Base-by-base conservation (phyloP, 2,113 vertebrate genomes). In the Stegastes partitus region DNA sequence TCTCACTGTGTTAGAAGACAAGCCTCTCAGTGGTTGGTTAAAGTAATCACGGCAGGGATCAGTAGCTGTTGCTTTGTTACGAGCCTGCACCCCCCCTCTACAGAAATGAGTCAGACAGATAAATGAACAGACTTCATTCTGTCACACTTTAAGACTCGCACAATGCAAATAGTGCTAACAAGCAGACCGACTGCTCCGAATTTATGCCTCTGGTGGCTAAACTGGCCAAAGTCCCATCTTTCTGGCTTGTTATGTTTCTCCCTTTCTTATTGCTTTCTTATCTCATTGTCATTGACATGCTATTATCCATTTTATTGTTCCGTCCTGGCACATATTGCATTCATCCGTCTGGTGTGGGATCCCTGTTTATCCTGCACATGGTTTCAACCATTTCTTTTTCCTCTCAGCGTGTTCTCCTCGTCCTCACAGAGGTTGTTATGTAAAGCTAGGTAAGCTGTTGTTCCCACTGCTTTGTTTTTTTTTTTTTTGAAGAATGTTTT, bases 1-100 rank as follows among this genome's bases (percentile, higher is more conserved):
- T 83, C 81, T 85, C 50, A 31, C 77, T 82, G 85, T 74, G 79
- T 65, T 85, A 68, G 83, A 89, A 87, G 89, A 88, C 89, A 88
- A 87, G 90, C 80, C 85, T 88, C 84, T 89, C 85, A 77, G 85
- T 83, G 91, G 86, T 86, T 82, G 73, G 84, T 92, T 92, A 91
- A 89, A 90, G 87, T 92, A 92, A 93, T 89, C 90, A 90, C 92
- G 81, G 37, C 70, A 68, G 89, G 89, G 82, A 92, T 65, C 39
- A n/a, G 28, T 10, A n/a, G 25, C 73, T 59, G 57, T 68, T 63
- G 56, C 74, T 82, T 83, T 62, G 25, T 76, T 72, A 34, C 75
- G 44, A 56, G 45, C 77, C 63, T 51, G 73, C 77, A 68, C 68
- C 66, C 55, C 69, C 71, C n/a, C 55, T n/a, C n/a, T 76, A 87